These are phyloP conservation scores for Lerista edwardsae DNA, from an alignment of 2,797 vertebrate species.

Conservation along the genomic window DNA sequence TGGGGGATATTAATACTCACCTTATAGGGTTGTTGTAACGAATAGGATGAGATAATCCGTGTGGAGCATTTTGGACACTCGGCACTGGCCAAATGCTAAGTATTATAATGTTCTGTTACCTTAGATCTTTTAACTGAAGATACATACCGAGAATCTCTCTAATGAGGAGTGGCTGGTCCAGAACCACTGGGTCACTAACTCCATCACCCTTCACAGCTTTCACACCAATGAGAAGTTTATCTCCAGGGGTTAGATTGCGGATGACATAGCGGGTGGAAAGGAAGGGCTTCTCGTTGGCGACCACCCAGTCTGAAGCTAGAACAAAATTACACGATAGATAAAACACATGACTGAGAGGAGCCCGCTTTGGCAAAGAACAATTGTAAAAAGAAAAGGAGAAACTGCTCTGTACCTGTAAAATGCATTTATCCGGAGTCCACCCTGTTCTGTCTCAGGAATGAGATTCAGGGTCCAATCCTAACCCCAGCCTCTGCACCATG, in stretches of 20 bases:
- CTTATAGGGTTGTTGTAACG: too few relatives aligned
- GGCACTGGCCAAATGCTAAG: too few relatives aligned
- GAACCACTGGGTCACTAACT: slow-evolving; percentile 75
- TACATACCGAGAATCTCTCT: slow-evolving; percentile 83
- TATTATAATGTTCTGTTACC: not conserved
- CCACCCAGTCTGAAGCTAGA: slow-evolving; percentile 85
- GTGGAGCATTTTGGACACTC: too few relatives aligned
- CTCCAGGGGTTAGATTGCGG: slow-evolving; percentile 79
- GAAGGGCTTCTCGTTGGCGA: slow-evolving; percentile 79
- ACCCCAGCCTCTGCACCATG: too few relatives aligned
- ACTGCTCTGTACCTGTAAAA: not conserved
- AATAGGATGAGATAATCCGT: too few relatives aligned
- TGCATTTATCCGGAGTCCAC: not conserved
- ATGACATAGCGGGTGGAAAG: slow-evolving; percentile 80
- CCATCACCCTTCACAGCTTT: slow-evolving; percentile 81
- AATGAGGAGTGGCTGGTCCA: slow-evolving; percentile 83
- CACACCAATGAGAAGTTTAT: slow-evolving; percentile 84
- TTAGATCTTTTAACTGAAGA: rapidly evolving
- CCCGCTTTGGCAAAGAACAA: not conserved
- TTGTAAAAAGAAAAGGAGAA: rapidly evolving
- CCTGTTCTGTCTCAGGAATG: not conserved
- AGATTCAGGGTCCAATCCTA: not conserved
- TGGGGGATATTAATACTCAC: too few relatives aligned
- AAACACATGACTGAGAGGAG: not conserved
- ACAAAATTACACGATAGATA: not conserved